phyloP scores from a whole-genome alignment of 2,797 vertebrate species.

The Characodon lateralis region DNA sequence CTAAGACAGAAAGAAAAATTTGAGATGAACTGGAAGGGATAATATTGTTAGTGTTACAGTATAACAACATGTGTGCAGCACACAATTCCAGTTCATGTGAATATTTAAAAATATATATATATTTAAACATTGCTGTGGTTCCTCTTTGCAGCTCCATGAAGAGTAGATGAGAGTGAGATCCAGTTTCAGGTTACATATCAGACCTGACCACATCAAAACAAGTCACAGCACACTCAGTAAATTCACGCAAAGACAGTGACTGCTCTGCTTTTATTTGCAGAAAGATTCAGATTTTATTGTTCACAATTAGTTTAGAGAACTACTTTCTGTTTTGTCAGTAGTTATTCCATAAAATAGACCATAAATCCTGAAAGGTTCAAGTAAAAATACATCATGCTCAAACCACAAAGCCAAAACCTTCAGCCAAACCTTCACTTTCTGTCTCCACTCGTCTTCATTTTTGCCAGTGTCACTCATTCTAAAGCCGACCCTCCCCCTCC shows the following conservation, averaged over 20 bases:
- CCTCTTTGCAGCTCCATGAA: conserved; percentile 66
- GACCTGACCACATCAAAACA: conserved; percentile 51
- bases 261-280: conserved; percentile 8
- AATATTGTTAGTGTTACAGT: neutral
- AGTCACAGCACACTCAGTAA: conserved; percentile 43
- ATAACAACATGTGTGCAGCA: neutral
- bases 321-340: neutral
- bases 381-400: conserved; percentile 16
- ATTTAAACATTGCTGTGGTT: conserved; percentile 26
- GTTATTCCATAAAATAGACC: neutral
- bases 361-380: conserved; percentile 32
- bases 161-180: conserved; percentile 47
- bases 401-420: conserved; percentile 25
- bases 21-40: neutral
- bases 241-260: conserved; percentile 25
- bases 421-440: conserved; percentile 51
- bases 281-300: neutral
- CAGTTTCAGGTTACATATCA: conserved; percentile 66
- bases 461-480: conserved; percentile 3
- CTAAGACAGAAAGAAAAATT: neutral
- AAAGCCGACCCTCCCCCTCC: neutral
- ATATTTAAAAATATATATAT: neutral
- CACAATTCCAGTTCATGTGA: neutral
- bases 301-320: neutral
- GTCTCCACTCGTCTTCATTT: conserved; percentile 33